These are phyloP conservation scores for Rhagoletis pomonella DNA, from an alignment of 1,140 invertebrate species.

Conservation along the genomic window DNA sequence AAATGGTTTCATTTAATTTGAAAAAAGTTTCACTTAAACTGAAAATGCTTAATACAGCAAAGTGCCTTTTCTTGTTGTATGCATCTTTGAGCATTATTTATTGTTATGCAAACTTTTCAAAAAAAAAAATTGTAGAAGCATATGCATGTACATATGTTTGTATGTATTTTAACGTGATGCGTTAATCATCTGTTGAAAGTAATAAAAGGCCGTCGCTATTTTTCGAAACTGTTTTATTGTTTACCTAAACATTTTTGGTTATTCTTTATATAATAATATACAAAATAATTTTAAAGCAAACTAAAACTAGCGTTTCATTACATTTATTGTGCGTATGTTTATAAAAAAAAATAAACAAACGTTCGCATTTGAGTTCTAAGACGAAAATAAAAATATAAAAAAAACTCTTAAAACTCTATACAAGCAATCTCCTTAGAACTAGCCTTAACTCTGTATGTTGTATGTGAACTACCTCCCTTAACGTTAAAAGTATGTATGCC, in stretches of 20 bases:
- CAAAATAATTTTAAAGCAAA: constrained; percentile 56
- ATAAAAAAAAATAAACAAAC: constrained; percentile 1
- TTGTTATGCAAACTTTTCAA: constrained; percentile 1
- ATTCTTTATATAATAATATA: constrained; percentile 60
- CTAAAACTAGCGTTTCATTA: constrained; percentile 18
- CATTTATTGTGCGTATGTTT: constrained; percentile 19
- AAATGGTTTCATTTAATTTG: too few relatives aligned
- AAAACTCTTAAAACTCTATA: constrained; percentile 21
- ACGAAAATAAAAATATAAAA: constrained; percentile 9
- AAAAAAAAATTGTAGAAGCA: too few relatives aligned
- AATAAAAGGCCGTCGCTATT: background rate
- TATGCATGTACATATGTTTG: background rate
- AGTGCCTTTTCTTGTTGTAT: background rate
- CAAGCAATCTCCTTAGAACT: constrained; percentile 56
- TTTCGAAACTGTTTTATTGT: constrained; percentile 55
- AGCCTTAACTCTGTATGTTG: constrained; percentile 62
- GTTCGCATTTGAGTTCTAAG: background rate
- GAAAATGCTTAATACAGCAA: too few relatives aligned
- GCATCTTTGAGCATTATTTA: background rate
- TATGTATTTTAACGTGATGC: background rate
- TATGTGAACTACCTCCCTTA: constrained; percentile 56
- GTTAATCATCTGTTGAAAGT: background rate
- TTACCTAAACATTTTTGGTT: constrained; percentile 60
- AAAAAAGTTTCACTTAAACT: too few relatives aligned
- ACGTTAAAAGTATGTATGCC: constrained; percentile 29